phyloP scores from a whole-genome alignment of 2,113 vertebrate species.

The Gorsachius goisagi region DNA sequence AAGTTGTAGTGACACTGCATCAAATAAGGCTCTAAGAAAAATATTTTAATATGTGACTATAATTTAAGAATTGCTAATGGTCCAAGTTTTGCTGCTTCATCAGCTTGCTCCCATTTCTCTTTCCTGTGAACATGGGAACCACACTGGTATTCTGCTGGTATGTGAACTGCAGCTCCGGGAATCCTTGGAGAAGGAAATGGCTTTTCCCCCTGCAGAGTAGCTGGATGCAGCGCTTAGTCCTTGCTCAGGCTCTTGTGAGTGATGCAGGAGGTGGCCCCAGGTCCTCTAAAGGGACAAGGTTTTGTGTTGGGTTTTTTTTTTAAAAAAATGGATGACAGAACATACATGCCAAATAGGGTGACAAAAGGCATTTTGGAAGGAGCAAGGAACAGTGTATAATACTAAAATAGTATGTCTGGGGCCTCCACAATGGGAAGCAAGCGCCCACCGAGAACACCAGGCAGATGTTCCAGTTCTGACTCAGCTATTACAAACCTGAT shows the following conservation, averaged over 20 bases:
- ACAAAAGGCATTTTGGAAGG: background rate
- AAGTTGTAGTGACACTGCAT: background rate
- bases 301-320: background rate
- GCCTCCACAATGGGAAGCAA: background rate
- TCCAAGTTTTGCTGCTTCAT: background rate
- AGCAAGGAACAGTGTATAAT: background rate
- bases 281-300: background rate
- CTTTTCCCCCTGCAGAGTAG: accelerated
- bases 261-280: background rate
- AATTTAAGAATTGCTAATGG: background rate
- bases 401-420: background rate
- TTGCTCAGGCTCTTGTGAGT: background rate
- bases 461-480: slow-evolving; percentile 48
- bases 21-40: background rate
- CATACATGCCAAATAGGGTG: background rate
- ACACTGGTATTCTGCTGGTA: background rate
- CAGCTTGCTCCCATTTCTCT: background rate
- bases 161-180: background rate
- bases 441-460: background rate
- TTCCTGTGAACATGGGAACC: background rate
- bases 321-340: background rate
- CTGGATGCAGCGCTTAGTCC: background rate
- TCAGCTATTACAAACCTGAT: slow-evolving; percentile 27
- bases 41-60: background rate
- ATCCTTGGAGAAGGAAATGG: background rate